phyloP scores from a whole-genome alignment of 2,797 vertebrate species.

The Potorous gilbertii region DNA sequence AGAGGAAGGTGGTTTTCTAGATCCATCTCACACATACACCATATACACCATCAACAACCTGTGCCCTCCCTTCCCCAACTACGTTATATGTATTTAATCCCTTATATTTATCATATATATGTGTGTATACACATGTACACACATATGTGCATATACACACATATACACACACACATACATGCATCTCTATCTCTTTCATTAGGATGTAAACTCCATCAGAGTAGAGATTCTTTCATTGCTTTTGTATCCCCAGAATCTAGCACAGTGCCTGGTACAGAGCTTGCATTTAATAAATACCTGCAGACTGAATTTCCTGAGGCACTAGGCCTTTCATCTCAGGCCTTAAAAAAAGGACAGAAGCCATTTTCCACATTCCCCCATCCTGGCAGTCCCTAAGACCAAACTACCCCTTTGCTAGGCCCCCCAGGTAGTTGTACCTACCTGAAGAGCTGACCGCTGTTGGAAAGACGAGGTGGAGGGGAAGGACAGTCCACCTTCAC shows the following conservation, averaged over 20 bases:
- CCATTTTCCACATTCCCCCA: background rate
- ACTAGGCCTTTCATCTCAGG: background rate
- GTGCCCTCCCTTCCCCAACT: background rate
- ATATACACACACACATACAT: accelerated
- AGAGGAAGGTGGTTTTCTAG: background rate
- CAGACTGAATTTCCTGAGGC: background rate
- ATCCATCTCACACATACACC: background rate
- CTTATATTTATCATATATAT: background rate
- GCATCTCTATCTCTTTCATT: background rate
- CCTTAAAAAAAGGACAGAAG: background rate
- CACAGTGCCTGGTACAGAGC: background rate
- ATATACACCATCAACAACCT: background rate
- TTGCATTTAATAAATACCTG: background rate
- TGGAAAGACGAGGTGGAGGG: background rate
- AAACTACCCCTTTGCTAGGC: background rate
- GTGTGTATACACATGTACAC: too few relatives aligned
- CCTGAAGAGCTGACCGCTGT: background rate
- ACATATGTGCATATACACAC: too few relatives aligned
- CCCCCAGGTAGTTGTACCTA: background rate
- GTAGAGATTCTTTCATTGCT: background rate
- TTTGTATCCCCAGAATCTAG: background rate
- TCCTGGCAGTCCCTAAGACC: background rate
- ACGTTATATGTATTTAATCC: background rate
- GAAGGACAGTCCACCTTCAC: background rate
- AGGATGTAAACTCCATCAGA: background rate